Evolutionary conservation across 2,888 invertebrate genomes (phyloP).

Genomic region (Aricia artaxerxes): DNA sequence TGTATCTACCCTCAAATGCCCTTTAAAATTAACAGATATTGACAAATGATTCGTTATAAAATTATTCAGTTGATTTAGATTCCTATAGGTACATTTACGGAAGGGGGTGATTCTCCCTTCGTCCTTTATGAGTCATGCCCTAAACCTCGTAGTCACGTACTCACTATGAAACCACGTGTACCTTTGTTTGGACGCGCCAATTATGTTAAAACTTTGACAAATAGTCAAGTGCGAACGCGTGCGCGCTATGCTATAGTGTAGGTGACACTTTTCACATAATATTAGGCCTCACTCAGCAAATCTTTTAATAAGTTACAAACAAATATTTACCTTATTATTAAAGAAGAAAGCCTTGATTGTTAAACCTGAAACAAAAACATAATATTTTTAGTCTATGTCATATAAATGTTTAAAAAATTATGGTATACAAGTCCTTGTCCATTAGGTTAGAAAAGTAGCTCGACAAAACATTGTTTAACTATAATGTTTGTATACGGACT

Average conservation of each 20-base stretch:
- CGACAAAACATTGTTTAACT: background rate
- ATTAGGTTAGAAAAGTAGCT: too few relatives aligned
- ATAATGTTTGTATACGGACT: background rate
- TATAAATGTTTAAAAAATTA: background rate
- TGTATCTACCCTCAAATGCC: background rate
- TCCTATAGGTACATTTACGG: background rate
- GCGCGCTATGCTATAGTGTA: constrained; percentile 14
- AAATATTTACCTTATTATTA: constrained; percentile 8
- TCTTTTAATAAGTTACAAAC: background rate
- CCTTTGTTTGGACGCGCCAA: constrained; percentile 31
- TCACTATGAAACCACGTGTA: constrained; percentile 40
- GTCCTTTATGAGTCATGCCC: constrained; percentile 35
- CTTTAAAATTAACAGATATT: background rate
- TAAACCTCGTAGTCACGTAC: constrained; percentile 40
- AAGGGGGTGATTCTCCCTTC: background rate
- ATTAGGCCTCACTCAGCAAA: background rate
- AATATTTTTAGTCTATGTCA: background rate
- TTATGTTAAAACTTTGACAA: constrained; percentile 33
- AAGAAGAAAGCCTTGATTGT: background rate
- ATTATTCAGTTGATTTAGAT: constrained; percentile 4
- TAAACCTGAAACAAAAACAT: constrained; percentile 4
- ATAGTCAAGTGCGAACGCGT: constrained; percentile 21
- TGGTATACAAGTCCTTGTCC: background rate
- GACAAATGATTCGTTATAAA: background rate
- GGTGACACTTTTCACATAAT: background rate